Conservation (phyloP, 2,888 invertebrate species). For the Chrysopilus asiliformis region DNA sequence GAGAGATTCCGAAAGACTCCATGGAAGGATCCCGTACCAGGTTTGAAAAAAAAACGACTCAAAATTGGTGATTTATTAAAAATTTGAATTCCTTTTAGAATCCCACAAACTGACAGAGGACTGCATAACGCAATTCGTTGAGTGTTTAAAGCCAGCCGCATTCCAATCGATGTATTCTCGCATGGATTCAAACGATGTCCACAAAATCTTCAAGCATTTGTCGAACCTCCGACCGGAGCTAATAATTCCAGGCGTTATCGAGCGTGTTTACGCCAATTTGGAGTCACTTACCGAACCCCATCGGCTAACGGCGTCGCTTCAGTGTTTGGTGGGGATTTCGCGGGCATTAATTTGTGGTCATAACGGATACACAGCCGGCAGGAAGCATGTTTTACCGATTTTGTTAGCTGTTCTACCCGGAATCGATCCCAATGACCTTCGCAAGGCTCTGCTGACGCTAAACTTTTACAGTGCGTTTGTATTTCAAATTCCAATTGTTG, state of each 20-base stretch:
- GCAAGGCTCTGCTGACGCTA: constrained; percentile 60
- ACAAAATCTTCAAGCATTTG: constrained; percentile 56
- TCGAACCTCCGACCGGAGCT: constrained; percentile 67
- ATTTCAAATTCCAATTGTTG: constrained; percentile 68
- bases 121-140: constrained; percentile 70
- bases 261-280: constrained; percentile 64
- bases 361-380: constrained; percentile 57
- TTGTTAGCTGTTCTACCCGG: constrained; percentile 71
- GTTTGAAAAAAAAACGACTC: no score
- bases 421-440: constrained; percentile 78
- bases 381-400: constrained; percentile 67
- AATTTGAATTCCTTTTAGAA: constrained; percentile 24
- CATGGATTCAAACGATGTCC: constrained; percentile 47
- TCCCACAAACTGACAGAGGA: constrained; percentile 58
- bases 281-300: constrained; percentile 84
- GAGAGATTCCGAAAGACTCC: constrained; percentile 30
- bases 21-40: constrained; percentile 32
- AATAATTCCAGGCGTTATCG: constrained; percentile 70
- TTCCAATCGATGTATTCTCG: constrained; percentile 70
- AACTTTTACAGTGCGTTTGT: constrained; percentile 65
- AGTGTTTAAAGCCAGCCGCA: constrained; percentile 56
- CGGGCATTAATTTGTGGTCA: constrained; percentile 42
- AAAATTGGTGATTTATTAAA: no score
- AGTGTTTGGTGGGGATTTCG: constrained; percentile 54
- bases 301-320: constrained; percentile 58